Evolutionary conservation across 2,113 vertebrate genomes (phyloP).

Genomic region (Nyctereutes procyonoides): DNA sequence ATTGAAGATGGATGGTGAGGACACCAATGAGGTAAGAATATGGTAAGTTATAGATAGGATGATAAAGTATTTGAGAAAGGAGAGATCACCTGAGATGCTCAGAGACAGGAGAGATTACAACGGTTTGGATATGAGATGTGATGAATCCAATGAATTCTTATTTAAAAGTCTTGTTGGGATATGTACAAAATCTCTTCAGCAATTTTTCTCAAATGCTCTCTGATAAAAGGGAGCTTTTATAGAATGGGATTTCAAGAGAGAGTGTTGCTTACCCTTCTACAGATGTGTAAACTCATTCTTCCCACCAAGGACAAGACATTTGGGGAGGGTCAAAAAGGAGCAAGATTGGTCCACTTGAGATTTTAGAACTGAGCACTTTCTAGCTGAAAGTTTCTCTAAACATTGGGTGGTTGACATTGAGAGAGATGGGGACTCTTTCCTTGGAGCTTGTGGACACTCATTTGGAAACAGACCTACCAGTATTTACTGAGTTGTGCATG

Average conservation of each 20-base stretch:
- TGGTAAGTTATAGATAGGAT: not conserved
- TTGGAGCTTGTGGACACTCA: not conserved
- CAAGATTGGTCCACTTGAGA: not conserved
- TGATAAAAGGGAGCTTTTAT: not conserved
- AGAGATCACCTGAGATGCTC: not conserved
- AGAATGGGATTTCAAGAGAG: not conserved
- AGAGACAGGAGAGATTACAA: not conserved
- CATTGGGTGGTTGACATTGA: not conserved
- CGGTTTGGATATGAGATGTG: not conserved
- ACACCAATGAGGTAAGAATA: not conserved
- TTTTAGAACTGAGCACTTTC: not conserved
- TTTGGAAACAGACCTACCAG: not conserved
- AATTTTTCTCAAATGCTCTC: not conserved
- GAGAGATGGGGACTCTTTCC: not conserved
- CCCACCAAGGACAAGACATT: not conserved
- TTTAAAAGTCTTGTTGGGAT: not conserved
- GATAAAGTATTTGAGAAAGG: not conserved
- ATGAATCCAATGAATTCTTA: not conserved
- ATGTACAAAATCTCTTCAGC: not conserved
- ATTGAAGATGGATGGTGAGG: not conserved
- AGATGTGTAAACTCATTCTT: not conserved
- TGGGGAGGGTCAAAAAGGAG: not conserved
- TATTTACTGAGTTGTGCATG: not conserved
- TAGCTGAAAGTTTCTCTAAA: not conserved
- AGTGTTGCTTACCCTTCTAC: not conserved